These are phyloP conservation scores for Beris morrisii DNA, from an alignment of 2,888 invertebrate genomes.

Conservation along the genomic window DNA sequence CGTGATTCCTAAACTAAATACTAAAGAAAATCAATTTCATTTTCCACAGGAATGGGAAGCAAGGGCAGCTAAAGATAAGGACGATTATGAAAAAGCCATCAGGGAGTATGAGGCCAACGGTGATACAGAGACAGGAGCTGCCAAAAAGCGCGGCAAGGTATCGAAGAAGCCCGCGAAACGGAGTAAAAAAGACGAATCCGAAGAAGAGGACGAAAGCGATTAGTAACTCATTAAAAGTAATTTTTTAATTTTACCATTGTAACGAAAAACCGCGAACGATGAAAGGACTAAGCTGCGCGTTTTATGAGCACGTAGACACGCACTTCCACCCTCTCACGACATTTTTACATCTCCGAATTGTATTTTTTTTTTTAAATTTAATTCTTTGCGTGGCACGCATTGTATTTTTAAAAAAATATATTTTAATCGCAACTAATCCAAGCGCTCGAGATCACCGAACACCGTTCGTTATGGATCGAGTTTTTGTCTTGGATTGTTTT, in stretches of 20 bases:
- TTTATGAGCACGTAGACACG: too few relatives aligned
- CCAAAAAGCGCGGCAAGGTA: constrained; percentile 55
- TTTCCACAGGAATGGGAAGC: constrained; percentile 75
- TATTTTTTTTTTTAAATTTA: too few relatives aligned
- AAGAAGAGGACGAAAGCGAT: constrained; percentile 61
- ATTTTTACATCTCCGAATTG: too few relatives aligned
- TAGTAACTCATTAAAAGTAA: constrained; percentile 5
- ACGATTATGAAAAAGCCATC: constrained; percentile 79
- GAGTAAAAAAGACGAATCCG: constrained; percentile 54
- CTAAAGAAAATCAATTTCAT: background rate
- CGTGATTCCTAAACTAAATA: background rate
- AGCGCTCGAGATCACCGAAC: too few relatives aligned
- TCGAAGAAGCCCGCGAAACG: constrained; percentile 42
- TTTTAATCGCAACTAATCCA: too few relatives aligned
- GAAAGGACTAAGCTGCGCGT: too few relatives aligned
- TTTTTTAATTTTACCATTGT: constrained; percentile 10
- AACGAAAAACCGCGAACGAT: background rate
- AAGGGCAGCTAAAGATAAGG: constrained; percentile 79
- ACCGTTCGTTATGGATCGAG: too few relatives aligned
- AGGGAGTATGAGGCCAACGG: constrained; percentile 79
- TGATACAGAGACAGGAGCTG: constrained; percentile 59
- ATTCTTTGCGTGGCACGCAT: too few relatives aligned
- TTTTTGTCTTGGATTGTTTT: too few relatives aligned
- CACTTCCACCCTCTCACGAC: too few relatives aligned
- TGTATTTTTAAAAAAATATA: too few relatives aligned